Percentiles rank a stretch among this genome's conserved stretches.
These are phyloP conservation scores for Doryteuthis pealeii DNA, from an alignment of 1,140 invertebrate genomes.

Conservation along the genomic window DNA sequence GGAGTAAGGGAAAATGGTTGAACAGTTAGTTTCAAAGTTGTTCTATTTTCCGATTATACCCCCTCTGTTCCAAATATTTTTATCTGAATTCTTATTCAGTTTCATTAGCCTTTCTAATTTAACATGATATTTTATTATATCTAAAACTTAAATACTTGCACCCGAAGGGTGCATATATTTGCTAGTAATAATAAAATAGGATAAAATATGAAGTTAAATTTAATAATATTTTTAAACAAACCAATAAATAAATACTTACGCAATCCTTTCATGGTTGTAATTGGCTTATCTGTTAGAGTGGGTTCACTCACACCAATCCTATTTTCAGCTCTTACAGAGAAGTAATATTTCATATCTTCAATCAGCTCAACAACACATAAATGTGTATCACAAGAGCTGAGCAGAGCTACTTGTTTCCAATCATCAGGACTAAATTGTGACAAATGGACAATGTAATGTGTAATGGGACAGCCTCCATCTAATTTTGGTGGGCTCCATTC, in stretches of 20 bases:
- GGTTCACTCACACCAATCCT: constrained; percentile 81
- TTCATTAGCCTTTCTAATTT: too few relatives aligned
- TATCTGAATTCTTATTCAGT: too few relatives aligned
- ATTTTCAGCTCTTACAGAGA: constrained; percentile 82
- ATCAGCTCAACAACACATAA: constrained; percentile 74
- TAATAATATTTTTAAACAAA: too few relatives aligned
- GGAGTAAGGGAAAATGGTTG: too few relatives aligned
- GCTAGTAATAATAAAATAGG: too few relatives aligned
- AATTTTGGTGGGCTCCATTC: constrained; percentile 88
- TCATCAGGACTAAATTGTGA: constrained; percentile 46
- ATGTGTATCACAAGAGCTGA: constrained; percentile 32
- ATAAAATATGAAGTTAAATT: too few relatives aligned
- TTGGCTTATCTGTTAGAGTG: constrained; percentile 78
- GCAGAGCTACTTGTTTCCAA: constrained; percentile 39
- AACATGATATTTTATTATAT: too few relatives aligned
- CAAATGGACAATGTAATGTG: constrained; percentile 47
- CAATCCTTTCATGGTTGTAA: constrained; percentile 65
- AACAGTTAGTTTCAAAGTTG: too few relatives aligned
- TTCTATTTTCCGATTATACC: too few relatives aligned
- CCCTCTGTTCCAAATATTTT: too few relatives aligned
- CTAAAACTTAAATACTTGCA: too few relatives aligned
- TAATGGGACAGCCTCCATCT: constrained; percentile 89
- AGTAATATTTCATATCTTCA: constrained; percentile 93
- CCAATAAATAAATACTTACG: constrained; percentile 28
- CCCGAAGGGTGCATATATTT: too few relatives aligned